Percentiles rank a stretch among this genome's conserved stretches.
phyloP scores from a whole-genome alignment of 2,888 invertebrate genomes.

The Phania funesta region DNA sequence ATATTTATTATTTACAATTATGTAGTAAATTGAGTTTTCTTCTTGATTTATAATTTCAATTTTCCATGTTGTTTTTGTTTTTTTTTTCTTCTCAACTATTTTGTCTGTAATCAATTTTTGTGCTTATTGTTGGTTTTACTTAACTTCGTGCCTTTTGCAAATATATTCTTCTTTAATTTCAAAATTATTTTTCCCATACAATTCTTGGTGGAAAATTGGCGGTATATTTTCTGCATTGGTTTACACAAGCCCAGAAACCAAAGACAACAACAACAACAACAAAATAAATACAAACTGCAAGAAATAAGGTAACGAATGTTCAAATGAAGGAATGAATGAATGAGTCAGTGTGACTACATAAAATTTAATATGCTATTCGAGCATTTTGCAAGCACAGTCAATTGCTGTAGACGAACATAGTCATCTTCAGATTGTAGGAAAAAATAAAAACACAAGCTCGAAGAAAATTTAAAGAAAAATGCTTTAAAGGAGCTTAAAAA shows the following conservation, averaged over 20 bases:
- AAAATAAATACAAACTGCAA: neutral
- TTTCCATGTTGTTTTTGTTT: slow-evolving; percentile 35
- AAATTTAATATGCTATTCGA: slow-evolving; percentile 54
- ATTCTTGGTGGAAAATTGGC: slow-evolving; percentile 17
- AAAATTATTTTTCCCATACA: slow-evolving; percentile 20
- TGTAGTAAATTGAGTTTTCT: slow-evolving; percentile 49
- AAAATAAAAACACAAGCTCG: neutral
- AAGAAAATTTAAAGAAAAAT: neutral
- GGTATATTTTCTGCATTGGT: neutral
- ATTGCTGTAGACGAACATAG: slow-evolving; percentile 31
- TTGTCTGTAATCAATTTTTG: slow-evolving; percentile 39
- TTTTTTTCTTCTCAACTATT: neutral
- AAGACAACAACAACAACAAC: slow-evolving; percentile 4
- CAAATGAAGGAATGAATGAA: slow-evolving; percentile 3
- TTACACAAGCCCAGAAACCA: neutral
- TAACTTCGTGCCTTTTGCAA: neutral
- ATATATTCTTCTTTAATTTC: slow-evolving; percentile 11
- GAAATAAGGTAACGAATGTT: slow-evolving; percentile 8
- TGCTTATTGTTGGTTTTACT: neutral
- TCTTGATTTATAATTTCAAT: slow-evolving; percentile 58
- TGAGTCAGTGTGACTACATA: slow-evolving; percentile 11
- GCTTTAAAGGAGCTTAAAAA: no score
- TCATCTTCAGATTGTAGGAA: slow-evolving; percentile 1
- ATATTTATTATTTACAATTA: slow-evolving; percentile 49
- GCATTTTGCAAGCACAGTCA: slow-evolving; percentile 63